Evolutionary conservation across 2,113 vertebrate species (phyloP).

Genomic region (Pachypanchax playfairii): DNA sequence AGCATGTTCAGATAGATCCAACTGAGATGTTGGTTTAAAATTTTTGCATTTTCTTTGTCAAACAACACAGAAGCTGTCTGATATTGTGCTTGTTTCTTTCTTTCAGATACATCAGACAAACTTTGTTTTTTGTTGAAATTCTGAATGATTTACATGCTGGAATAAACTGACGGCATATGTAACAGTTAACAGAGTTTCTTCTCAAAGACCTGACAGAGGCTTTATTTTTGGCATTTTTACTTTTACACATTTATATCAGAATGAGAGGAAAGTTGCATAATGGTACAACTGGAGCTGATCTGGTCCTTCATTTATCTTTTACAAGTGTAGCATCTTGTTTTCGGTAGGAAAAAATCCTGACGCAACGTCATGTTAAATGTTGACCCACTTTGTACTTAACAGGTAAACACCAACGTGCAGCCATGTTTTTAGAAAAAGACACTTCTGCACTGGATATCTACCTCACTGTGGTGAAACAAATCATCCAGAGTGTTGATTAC

Average conservation of each 20-base stretch:
- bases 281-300: too few relatives aligned
- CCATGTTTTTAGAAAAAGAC: neutral
- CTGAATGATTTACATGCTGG: neutral
- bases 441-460: too few relatives aligned
- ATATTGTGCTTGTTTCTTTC: neutral
- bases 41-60: neutral
- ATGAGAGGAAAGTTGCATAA: too few relatives aligned
- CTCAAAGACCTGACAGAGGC: neutral
- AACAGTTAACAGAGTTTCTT: neutral
- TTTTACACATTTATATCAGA: too few relatives aligned
- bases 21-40: neutral
- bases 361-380: neutral
- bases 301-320: too few relatives aligned
- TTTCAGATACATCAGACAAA: neutral
- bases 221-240: neutral
- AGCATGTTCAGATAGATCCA: neutral
- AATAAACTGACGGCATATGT: neutral
- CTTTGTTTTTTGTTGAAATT: neutral
- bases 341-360: neutral
- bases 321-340: too few relatives aligned
- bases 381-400: neutral
- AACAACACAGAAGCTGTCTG: neutral
- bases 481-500: too few relatives aligned
- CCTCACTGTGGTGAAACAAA: too few relatives aligned
- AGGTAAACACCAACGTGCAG: neutral